Evolutionary conservation across 2,113 vertebrate species (phyloP).

Genomic region (Calyptommatus sinebrachiatus): DNA sequence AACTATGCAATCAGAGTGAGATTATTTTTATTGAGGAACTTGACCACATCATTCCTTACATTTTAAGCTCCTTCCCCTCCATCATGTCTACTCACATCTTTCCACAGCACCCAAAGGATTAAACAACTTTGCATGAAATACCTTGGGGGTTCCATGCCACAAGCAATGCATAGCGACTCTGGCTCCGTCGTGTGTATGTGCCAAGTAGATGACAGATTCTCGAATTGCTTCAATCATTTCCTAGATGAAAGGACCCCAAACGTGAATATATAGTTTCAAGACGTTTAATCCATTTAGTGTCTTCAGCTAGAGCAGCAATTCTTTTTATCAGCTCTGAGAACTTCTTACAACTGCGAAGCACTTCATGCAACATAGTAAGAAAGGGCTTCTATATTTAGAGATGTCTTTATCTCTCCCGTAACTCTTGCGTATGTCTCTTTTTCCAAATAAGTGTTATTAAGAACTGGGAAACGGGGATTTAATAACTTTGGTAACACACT

Average conservation of each 20-base stretch:
- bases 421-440: too few species aligned
- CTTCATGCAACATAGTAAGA: neutral
- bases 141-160: constrained; percentile 96
- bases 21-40: too few species aligned
- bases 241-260: constrained; percentile 59
- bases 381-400: neutral
- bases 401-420: neutral
- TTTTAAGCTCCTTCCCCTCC: too few species aligned
- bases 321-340: neutral
- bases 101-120: neutral
- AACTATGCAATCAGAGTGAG: too few species aligned
- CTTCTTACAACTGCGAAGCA: neutral
- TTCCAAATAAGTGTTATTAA: too few species aligned
- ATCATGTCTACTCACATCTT: too few species aligned
- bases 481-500: too few species aligned
- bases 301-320: neutral
- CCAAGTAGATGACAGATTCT: constrained; percentile 91
- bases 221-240: constrained; percentile 96
- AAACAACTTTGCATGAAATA: constrained; percentile 36
- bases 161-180: constrained; percentile 93
- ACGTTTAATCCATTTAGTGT: neutral
- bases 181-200: constrained; percentile 92
- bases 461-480: too few species aligned
- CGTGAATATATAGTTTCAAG: neutral
- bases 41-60: too few species aligned